Percentiles rank a stretch among this genome's conserved stretches.
These are phyloP conservation scores for Diarsia brunnea DNA, from an alignment of 2,888 invertebrate genomes.

Conservation along the genomic window DNA sequence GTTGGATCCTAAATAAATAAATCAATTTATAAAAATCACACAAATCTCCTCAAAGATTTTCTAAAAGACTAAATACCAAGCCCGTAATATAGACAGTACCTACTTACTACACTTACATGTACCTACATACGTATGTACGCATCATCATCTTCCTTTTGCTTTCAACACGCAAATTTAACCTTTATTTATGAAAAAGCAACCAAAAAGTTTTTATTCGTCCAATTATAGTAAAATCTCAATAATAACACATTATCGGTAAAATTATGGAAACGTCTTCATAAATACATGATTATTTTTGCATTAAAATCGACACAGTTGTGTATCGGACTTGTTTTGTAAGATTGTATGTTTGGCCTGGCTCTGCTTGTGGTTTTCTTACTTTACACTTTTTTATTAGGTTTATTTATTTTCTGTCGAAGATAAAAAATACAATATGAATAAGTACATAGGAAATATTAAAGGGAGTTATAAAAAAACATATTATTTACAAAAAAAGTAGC, in stretches of 20 bases:
- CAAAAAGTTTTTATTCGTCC: constrained; percentile 44
- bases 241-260: constrained; percentile 62
- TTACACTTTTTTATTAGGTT: neutral
- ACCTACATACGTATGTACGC: neutral
- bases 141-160: constrained; percentile 18
- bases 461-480: neutral
- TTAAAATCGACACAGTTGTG: constrained; percentile 50
- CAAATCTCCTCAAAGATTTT: no score
- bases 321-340: constrained; percentile 34
- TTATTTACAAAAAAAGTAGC: neutral
- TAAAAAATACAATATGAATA: no score
- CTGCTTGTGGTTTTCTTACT: neutral
- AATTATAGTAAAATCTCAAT: constrained; percentile 64
- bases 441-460: neutral
- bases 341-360: constrained; percentile 18
- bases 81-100: neutral
- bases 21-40: no score
- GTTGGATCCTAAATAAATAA: no score
- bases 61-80: no score
- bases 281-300: constrained; percentile 63
- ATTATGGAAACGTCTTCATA: constrained; percentile 66
- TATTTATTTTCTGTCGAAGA: neutral
- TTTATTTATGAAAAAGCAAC: constrained; percentile 33
- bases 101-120: neutral
- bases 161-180: constrained; percentile 7